A percentile compares a stretch with the other conserved stretches of the same genome.
These are phyloP conservation scores for Bombus huntii DNA, from an alignment of 1,140 invertebrate species.

Conservation along the genomic window DNA sequence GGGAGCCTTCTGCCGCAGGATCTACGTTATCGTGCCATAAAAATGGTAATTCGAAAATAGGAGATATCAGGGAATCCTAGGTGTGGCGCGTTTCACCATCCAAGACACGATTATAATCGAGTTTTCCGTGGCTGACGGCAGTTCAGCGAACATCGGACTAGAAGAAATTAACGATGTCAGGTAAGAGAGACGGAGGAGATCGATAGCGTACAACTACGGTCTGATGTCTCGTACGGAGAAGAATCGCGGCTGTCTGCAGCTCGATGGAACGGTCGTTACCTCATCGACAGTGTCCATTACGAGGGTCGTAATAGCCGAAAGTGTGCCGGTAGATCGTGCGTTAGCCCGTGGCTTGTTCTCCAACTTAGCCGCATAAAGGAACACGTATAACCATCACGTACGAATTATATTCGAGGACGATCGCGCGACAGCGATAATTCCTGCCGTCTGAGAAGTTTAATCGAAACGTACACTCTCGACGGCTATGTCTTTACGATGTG, in stretches of 20 bases:
- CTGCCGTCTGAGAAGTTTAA: slow-evolving; percentile 63
- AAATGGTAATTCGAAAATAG: slow-evolving; percentile 23
- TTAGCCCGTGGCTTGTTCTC: background rate
- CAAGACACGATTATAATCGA: slow-evolving; percentile 3
- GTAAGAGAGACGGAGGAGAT: background rate
- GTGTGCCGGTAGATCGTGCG: background rate
- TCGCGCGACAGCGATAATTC: slow-evolving; percentile 58
- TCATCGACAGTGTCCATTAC: slow-evolving; percentile 40
- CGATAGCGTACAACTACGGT: no score
- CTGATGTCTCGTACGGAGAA: background rate
- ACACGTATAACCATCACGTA: slow-evolving; percentile 46
- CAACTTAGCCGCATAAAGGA: slow-evolving; percentile 8
- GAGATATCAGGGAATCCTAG: background rate
- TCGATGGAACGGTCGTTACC: slow-evolving; percentile 13
- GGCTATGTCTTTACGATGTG: slow-evolving; percentile 42
- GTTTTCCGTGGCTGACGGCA: background rate
- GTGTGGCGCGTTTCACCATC: background rate
- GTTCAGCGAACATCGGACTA: background rate
- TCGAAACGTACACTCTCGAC: slow-evolving; percentile 54
- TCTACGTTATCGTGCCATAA: slow-evolving; percentile 10
- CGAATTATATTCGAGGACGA: slow-evolving; percentile 55
- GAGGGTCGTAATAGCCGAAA: slow-evolving; percentile 3
- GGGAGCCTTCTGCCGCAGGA: background rate
- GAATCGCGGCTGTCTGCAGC: background rate
- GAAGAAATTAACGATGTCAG: background rate